A percentile compares a stretch with the other conserved stretches of the same genome.
Conservation (phyloP, 1,140 invertebrate genomes). For the Radopholus similis region DNA sequence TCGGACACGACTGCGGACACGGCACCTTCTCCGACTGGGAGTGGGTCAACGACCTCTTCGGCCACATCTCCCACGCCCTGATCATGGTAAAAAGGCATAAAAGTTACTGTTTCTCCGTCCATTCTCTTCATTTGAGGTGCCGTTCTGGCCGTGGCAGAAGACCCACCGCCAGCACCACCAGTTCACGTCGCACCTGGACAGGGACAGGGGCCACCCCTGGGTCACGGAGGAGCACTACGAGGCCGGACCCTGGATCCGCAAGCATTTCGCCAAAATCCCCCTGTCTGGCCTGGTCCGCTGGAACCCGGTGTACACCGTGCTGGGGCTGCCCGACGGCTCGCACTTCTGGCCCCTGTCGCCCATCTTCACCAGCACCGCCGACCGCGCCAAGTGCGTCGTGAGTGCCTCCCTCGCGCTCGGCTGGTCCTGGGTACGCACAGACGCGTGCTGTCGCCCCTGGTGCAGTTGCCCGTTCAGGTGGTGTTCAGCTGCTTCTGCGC, state of each 20-base stretch:
- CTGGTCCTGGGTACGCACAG: slow-evolving; percentile 40
- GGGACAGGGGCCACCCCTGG: slow-evolving; percentile 57
- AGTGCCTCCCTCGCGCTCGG: slow-evolving; percentile 36
- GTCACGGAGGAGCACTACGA: slow-evolving; percentile 44
- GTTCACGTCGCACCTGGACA: slow-evolving; percentile 49
- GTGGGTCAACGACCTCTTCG: slow-evolving; percentile 52
- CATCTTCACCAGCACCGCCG: slow-evolving; percentile 50
- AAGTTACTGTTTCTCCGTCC: not conserved
- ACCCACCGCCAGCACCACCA: slow-evolving; percentile 57
- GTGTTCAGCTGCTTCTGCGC: slow-evolving; percentile 47
- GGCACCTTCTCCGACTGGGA: slow-evolving; percentile 61
- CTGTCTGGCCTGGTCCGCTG: slow-evolving; percentile 45
- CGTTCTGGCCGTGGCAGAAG: slow-evolving; percentile 56
- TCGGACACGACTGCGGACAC: slow-evolving; percentile 63
- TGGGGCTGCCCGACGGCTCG: slow-evolving; percentile 52
- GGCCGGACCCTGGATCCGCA: slow-evolving; percentile 22
- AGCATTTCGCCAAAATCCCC: slow-evolving; percentile 50
- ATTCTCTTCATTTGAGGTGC: slow-evolving; percentile 1
- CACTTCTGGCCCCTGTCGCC: slow-evolving; percentile 53
- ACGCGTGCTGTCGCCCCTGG: not conserved
- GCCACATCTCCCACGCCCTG: slow-evolving; percentile 52
- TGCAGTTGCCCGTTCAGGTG: slow-evolving; percentile 46
- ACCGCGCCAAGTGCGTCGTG: slow-evolving; percentile 52
- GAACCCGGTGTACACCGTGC: slow-evolving; percentile 54
- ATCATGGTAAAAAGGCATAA: slow-evolving; percentile 20